These are phyloP conservation scores for Plecotus auritus DNA, from an alignment of 2,113 vertebrate species.

Conservation along the genomic window DNA sequence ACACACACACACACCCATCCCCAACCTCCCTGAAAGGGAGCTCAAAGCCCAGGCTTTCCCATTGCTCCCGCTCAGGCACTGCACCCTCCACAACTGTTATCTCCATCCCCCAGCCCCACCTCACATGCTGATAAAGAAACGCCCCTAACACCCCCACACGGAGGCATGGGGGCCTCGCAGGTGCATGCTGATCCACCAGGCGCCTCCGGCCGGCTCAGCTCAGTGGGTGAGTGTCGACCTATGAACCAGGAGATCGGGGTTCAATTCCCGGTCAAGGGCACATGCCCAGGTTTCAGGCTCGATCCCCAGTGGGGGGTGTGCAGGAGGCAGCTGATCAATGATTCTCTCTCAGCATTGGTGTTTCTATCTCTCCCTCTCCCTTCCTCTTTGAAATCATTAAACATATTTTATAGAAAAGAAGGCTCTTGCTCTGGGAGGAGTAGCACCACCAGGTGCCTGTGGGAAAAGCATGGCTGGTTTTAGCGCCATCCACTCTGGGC, in stretches of 20 bases:
- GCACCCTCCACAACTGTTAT: neutral
- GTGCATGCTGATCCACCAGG: neutral
- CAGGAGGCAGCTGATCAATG: no score
- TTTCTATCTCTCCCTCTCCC: no score
- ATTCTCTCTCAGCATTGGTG: no score
- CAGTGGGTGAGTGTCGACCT: no score
- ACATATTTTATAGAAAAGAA: neutral
- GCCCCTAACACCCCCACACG: neutral
- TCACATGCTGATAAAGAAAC: neutral
- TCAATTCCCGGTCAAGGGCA: no score
- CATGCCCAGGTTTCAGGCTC: no score
- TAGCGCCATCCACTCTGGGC: no score
- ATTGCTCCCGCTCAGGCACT: neutral
- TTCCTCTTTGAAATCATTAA: no score
- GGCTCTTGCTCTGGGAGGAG: neutral
- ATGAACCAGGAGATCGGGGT: no score
- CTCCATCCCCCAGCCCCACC: neutral
- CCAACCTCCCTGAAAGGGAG: neutral
- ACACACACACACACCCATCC: no score
- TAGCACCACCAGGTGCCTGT: neutral
- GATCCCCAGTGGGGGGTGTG: no score
- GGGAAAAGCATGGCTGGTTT: neutral
- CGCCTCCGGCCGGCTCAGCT: no score
- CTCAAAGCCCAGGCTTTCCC: neutral
- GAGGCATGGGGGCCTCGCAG: neutral